Evolutionary conservation across 2,113 vertebrate genomes (phyloP), one percentile per base, ranked within the genome.

Genomic region (Rhegmatorhina hoffmannsi): DNA sequence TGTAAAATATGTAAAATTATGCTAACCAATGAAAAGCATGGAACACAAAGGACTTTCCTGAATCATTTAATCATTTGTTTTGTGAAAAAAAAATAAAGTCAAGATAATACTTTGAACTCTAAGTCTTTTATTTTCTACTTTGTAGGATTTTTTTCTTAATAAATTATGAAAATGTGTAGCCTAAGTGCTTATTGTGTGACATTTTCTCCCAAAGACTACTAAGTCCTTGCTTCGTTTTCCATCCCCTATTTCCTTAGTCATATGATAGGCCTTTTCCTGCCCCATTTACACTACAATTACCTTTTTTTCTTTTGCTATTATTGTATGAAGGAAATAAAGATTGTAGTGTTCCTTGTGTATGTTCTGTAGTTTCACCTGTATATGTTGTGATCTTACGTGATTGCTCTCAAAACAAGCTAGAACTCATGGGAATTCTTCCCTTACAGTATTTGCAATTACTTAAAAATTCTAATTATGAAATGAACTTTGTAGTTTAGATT

Each of bases 31-130:
- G 78, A 96, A 95, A 97, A 95, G 53, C 70, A 90, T 97, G 87
- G 72, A 90, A 62, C 50, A 4, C 87, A 90, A 91, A 96, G 75
- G 84, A 75, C 92, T 56, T 94, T 85, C 52, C 12, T 95, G 84
- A 92, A 87, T 90, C 84, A 90, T 38, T 84, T 92, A 96, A 72
- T 92, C 95, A 59, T 93, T 80, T 94, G 72, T 96, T 96, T 21
- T 97, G 86, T 96, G 73, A 91, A 97, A 84, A 96, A 93, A 86
- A 96, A 58, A 97, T 97, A 97, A 98, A 97, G 64, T 93, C 67
- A 95, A 97, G 43, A 94, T 93, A 96, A 91, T 96, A 94, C 44
- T 95, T 95, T 80, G 93, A 96, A 88, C 29, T 67, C 53, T 38
- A 96, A 97, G 88, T 96, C 90, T 96, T 91, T 97, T 96, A 96